Conservation (phyloP, 53 echinoderm and acorn worm species). For the Echinarachnius parma region DNA sequence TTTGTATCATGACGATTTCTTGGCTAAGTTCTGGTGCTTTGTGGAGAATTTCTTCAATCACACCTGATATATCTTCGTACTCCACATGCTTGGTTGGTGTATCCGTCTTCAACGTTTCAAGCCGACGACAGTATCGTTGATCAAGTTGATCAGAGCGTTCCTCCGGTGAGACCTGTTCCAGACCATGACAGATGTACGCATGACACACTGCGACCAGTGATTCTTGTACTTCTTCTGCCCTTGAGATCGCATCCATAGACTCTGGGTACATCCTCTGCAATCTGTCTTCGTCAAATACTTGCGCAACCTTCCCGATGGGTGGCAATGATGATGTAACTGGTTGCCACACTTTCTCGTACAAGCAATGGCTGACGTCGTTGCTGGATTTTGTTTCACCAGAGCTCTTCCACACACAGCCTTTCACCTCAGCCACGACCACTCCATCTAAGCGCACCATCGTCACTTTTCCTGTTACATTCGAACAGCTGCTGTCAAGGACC, state of each 20-base stretch:
- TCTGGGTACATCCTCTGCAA: constrained; percentile 42
- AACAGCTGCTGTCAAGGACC: constrained; percentile 72
- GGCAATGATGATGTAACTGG: constrained; percentile 49
- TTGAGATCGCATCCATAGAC: constrained; percentile 57
- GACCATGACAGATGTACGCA: constrained; percentile 81
- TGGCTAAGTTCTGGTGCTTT: constrained; percentile 67
- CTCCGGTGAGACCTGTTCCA: constrained; percentile 58
- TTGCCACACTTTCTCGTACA: constrained; percentile 74
- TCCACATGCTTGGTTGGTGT: constrained; percentile 43
- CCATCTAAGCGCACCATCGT: constrained; percentile 55
- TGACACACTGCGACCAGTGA: constrained; percentile 51
- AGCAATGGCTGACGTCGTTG: constrained; percentile 57
- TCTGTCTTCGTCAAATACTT: constrained; percentile 63
- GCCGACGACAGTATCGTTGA: constrained; percentile 56
- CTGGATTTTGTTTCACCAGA: constrained; percentile 28
- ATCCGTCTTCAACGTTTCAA: constrained; percentile 50
- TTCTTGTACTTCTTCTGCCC: constrained; percentile 56
- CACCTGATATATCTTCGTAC: constrained; percentile 56
- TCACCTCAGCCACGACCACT: constrained; percentile 54
- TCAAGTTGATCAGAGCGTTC: constrained; percentile 55
- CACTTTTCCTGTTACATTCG: constrained; percentile 56
- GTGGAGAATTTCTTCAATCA: constrained; percentile 49
- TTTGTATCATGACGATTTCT: constrained; percentile 70
- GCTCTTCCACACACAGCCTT: constrained; percentile 58
- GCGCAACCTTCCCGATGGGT: constrained; percentile 49